Conservation (phyloP, 1,140 invertebrate genomes). For the Melipona quadrifasciata region DNA sequence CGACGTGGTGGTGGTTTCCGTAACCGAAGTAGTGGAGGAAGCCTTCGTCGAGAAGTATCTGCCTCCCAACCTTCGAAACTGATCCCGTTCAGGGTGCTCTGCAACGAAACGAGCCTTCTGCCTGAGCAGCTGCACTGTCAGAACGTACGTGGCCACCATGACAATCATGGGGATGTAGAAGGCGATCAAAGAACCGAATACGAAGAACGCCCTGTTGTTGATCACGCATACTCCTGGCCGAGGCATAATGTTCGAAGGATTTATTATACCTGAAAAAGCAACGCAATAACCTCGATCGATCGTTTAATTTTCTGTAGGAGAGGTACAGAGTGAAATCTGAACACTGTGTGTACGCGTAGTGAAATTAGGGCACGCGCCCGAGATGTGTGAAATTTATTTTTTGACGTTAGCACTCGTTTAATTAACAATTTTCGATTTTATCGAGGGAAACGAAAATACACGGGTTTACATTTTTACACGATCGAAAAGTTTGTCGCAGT, state of each 20-base stretch:
- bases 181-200: slow-evolving; percentile 93
- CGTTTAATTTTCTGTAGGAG: not conserved
- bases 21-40: slow-evolving; percentile 51
- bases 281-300: not conserved
- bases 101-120: slow-evolving; percentile 87
- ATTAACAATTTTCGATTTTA: too few relatives aligned
- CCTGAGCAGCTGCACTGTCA: slow-evolving; percentile 92
- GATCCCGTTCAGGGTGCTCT: slow-evolving; percentile 84
- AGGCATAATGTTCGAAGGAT: slow-evolving; percentile 90
- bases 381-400: too few relatives aligned
- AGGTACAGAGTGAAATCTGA: too few relatives aligned
- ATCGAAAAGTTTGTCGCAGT: too few relatives aligned
- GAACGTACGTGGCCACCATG: slow-evolving; percentile 94
- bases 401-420: too few relatives aligned
- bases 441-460: too few relatives aligned
- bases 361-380: too few relatives aligned
- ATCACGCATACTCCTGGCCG: slow-evolving; percentile 89
- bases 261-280: slow-evolving; percentile 84
- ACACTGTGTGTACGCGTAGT: too few relatives aligned
- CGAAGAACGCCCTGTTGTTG: slow-evolving; percentile 93
- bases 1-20: not conserved
- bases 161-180: slow-evolving; percentile 97
- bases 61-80: slow-evolving; percentile 84
- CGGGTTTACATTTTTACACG: too few relatives aligned
- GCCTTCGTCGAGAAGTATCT: slow-evolving; percentile 82